Percentiles rank a stretch among this genome's conserved stretches.
These are phyloP conservation scores for Ephestia elutella DNA, from an alignment of 1,140 invertebrate species.

Conservation along the genomic window DNA sequence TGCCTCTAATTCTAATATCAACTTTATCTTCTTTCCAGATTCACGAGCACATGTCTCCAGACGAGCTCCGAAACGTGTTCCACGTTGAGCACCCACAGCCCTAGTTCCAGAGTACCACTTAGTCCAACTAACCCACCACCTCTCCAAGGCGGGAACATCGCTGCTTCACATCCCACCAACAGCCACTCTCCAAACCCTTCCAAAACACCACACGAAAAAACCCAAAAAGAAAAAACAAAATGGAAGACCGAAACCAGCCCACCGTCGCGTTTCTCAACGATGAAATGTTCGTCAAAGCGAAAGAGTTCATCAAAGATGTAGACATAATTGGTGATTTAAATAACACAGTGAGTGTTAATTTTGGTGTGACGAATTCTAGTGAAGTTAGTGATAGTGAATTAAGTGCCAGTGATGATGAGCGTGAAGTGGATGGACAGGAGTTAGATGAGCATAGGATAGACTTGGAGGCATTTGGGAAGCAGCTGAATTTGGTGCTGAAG, in stretches of 20 bases:
- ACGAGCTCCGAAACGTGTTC: constrained; percentile 86
- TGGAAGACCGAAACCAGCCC: constrained; percentile 43
- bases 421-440: constrained; percentile 68
- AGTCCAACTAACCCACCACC: constrained; percentile 73
- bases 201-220: constrained; percentile 67
- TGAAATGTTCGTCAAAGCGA: constrained; percentile 62
- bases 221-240: constrained; percentile 21
- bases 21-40: constrained; percentile 77
- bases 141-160: constrained; percentile 63
- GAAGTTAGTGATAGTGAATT: constrained; percentile 48
- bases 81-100: constrained; percentile 84
- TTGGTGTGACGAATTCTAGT: constrained; percentile 57
- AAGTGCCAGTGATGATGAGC: constrained; percentile 63
- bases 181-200: constrained; percentile 23
- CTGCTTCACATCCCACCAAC: constrained; percentile 46
- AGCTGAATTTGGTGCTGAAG: constrained; percentile 82
- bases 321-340: constrained; percentile 63
- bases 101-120: constrained; percentile 77
- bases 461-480: constrained; percentile 84
- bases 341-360: constrained; percentile 53
- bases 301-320: constrained; percentile 55
- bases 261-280: constrained; percentile 57
- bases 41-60: constrained; percentile 88
- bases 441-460: constrained; percentile 78
- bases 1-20: too few relatives aligned